Evolutionary conservation across 2,797 vertebrate species (phyloP).

Genomic region (Tapirus indicus): DNA sequence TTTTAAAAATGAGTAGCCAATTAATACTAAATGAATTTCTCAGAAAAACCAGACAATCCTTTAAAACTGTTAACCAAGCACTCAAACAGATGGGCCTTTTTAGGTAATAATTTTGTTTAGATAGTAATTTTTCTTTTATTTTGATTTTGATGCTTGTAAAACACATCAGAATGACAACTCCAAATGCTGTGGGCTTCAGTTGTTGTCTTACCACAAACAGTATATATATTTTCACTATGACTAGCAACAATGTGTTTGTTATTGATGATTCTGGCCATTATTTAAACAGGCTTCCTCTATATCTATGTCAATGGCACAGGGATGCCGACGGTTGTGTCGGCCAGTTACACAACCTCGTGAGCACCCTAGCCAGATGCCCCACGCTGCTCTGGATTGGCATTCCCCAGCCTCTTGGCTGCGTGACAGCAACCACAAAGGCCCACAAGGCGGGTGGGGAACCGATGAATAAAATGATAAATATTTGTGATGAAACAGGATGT

Average conservation of each 20-base stretch:
- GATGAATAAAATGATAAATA: conserved; percentile 76
- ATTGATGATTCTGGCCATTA: not conserved
- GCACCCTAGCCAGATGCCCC: not conserved
- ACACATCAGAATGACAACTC: not conserved
- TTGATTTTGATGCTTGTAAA: not conserved
- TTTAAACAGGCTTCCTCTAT: not conserved
- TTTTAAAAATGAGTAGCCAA: conserved; percentile 2
- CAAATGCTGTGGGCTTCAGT: not conserved
- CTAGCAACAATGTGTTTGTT: not conserved
- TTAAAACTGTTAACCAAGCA: not conserved
- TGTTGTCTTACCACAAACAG: conserved; percentile 7
- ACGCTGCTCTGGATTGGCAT: not conserved
- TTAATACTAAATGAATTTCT: conserved; percentile 25
- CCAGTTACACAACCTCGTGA: not conserved
- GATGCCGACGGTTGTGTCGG: not conserved
- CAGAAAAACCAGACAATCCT: conserved; percentile 3
- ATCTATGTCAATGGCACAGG: not conserved
- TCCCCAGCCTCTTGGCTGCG: conserved; percentile 58
- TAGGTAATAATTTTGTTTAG: conserved; percentile 13
- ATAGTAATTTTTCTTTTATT: conserved; percentile 8
- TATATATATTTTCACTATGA: not conserved
- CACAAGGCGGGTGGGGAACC: conserved; percentile 30
- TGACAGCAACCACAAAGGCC: conserved; percentile 69
- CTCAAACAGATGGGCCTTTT: not conserved
- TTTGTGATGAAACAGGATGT: conserved; percentile 75